Conservation (phyloP, 2,888 invertebrate species). For the Drosophila infuscata region DNA sequence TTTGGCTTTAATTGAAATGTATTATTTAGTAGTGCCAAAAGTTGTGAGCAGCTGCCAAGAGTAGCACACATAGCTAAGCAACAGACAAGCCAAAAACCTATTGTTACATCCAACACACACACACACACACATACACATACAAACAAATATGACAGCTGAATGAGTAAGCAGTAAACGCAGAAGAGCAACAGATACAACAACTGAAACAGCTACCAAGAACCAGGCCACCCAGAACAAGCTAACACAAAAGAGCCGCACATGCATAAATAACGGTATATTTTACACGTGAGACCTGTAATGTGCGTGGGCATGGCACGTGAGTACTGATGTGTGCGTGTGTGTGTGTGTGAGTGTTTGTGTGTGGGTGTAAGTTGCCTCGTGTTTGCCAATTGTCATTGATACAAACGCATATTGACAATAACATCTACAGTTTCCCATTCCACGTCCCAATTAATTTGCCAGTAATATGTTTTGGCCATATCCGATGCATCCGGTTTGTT, state of each 20-base stretch:
- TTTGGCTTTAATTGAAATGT: slow-evolving; percentile 65
- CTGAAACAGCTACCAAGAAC: slow-evolving; percentile 16
- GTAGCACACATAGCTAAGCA: slow-evolving; percentile 8
- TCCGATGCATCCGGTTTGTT: slow-evolving; percentile 7
- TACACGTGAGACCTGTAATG: slow-evolving; percentile 38
- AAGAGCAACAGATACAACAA: slow-evolving; percentile 2
- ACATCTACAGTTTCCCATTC: slow-evolving; percentile 9
- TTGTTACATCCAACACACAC: slow-evolving; percentile 20
- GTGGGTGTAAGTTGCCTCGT: slow-evolving; percentile 13
- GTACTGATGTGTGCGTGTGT: slow-evolving; percentile 35
- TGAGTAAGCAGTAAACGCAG: slow-evolving; percentile 10
- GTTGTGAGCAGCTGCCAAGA: slow-evolving; percentile 43
- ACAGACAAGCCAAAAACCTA: slow-evolving; percentile 20
- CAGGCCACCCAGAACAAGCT: slow-evolving; percentile 21
- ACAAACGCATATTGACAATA: slow-evolving; percentile 48
- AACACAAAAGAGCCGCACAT: slow-evolving; percentile 43
- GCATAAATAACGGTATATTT: slow-evolving; percentile 70
- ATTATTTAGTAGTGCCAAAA: slow-evolving; percentile 60
- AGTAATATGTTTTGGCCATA: slow-evolving; percentile 4
- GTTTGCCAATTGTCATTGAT: slow-evolving; percentile 51
- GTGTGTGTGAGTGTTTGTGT: slow-evolving; percentile 33
- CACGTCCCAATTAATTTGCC: slow-evolving; percentile 25
- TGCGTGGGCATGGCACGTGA: slow-evolving; percentile 47
- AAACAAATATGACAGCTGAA: slow-evolving; percentile 32
- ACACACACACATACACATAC: slow-evolving; percentile 3